Percentiles rank a stretch among this genome's conserved stretches.
Conservation (phyloP, 1,140 invertebrate genomes). For the Zaprionus lachaisei region DNA sequence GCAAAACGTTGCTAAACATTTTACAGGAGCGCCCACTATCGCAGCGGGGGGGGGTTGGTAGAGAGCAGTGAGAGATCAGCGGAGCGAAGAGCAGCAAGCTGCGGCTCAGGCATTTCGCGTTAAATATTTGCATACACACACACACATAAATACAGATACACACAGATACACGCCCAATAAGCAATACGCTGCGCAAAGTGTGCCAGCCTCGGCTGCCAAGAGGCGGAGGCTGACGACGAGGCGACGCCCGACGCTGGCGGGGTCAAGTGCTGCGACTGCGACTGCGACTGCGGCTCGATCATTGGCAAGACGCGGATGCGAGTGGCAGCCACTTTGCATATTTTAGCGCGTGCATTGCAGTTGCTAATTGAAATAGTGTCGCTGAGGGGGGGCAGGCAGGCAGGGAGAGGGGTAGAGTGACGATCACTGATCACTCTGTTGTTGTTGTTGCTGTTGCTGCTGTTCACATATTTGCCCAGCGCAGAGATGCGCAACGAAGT, state of each 20-base stretch:
- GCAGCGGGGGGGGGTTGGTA: not conserved
- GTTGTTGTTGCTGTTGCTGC: constrained; percentile 45
- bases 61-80: not conserved
- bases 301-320: constrained; percentile 59
- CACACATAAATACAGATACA: constrained; percentile 43
- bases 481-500: constrained; percentile 77
- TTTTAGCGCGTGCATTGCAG: constrained; percentile 78
- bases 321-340: constrained; percentile 75
- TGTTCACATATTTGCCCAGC: constrained; percentile 74
- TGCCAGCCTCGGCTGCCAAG: constrained; percentile 58
- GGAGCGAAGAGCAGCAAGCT: constrained; percentile 8
- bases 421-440: constrained; percentile 19
- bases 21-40: constrained; percentile 59
- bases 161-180: constrained; percentile 72
- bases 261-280: constrained; percentile 63
- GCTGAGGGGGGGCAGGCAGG: constrained; percentile 13
- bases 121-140: constrained; percentile 70
- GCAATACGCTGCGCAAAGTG: constrained; percentile 73
- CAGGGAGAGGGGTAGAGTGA: not conserved
- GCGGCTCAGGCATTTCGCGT: constrained; percentile 71
- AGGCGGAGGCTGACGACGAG: constrained; percentile 8
- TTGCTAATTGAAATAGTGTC: constrained; percentile 83
- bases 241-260: constrained; percentile 35
- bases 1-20: constrained; percentile 56
- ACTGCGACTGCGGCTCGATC: constrained; percentile 29